Base-by-base conservation (phyloP, 2,113 vertebrate species). In the Aptenodytes forsteri region DNA sequence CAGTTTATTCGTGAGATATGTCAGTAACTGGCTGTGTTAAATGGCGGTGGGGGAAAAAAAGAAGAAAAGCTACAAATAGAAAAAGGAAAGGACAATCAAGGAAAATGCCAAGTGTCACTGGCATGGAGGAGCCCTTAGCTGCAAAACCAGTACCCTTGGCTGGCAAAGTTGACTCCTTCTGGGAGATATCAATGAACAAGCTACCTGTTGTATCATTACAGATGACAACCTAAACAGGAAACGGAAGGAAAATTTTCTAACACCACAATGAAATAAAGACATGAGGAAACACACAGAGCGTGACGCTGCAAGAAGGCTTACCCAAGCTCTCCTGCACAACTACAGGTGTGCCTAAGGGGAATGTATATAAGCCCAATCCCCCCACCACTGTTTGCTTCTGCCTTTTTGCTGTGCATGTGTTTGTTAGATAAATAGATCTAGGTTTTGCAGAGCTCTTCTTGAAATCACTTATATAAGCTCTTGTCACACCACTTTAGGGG, bases 11-110 rank as follows among this genome's bases (percentile, higher is more conserved):
- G 47, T 62, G 40, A 73, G 23, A 21, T 69, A 47, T 32, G 10
- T 29, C 38, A 40, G 19, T 56, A 77, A 69, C 12, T 29, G 29
- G 5, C 18, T 82, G 30, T 44, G 49, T 34, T 32, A 46, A 54
- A 81, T 21, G 25, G 29, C 0, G 0, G 42, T 59, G 17, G 10
- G 7, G 21, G 9, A 1, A 14, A 21, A 12, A 27, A 26, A 16
- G 1, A 58, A 55, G 17, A 61, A 78, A 84, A 87, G 7, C 12
- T 59, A 61, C 42, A 75, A 79, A 76, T 5, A 47, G 44, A 16
- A 83, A 81, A 84, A 77, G 10, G 27, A 67, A 42, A 79, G 34
- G 11, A 40, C 7, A 38, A 26, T 59, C 20, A 44, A 80, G 32
- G 27, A 56, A 88, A 88, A 80, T 47, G 16, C 3, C n/a, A 49